Base-by-base conservation (phyloP, 2,113 vertebrate genomes). In the Cyprinodon variegatus region DNA sequence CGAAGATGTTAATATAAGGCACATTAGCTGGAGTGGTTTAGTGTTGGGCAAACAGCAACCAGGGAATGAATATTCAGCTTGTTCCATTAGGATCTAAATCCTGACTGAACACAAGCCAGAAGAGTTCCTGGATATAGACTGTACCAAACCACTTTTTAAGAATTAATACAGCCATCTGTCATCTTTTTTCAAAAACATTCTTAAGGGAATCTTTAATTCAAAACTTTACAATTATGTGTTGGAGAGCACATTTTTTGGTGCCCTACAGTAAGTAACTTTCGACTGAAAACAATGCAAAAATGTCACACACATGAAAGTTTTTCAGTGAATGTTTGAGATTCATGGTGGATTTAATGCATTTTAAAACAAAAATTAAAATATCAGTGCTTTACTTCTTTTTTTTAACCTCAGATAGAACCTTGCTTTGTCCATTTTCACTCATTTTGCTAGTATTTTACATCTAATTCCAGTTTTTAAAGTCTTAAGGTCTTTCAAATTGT, bases 11-110 rank as follows among this genome's bases (percentile, higher is more conserved):
- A 65, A 78, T 67, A 64, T 60, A 59, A 69, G 61, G 60, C 65
- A 63, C 68, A 82, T 86, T 46, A 80, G 61, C 9, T 63, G 69
- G 74, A 78, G 78, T 72, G 79, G 82, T 70, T 61, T 65, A 45
- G 59, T 4, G 7, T 59, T 63, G 67, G 66, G 29, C 53, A 4
- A 4, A 57, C 61, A 45, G 64, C 38, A 39, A 53, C 14, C 40
- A 37, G 12, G 22, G 43, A 36, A 22, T 72, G 41, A 46, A 38
- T 4, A 14, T 11, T 2, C 13, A 29, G 17, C 20, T 2, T 3
- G 3, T 61, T 41, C 29, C 38, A 70, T 70, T 20, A 39, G 22
- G 3, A 13, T 12, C 13, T 11, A 37, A 67, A 68, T 29, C 8
- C 13, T 48, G 60, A 41, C 39, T 59, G 11, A 12, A 8, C 46